Conservation (phyloP, 2,888 invertebrate species). For the Furcula furcula region DNA sequence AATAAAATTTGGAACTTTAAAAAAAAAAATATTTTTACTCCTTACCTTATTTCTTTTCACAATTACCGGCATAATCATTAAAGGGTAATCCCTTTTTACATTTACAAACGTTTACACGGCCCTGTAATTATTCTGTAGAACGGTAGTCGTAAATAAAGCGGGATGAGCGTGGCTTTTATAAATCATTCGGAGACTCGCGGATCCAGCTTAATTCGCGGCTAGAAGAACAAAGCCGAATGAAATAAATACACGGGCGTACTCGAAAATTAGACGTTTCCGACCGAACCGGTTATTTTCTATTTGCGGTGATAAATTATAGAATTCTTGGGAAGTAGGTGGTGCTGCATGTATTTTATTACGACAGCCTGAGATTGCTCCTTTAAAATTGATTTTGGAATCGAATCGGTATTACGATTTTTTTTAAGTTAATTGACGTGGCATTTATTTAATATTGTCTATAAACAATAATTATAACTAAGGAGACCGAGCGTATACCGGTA, state of each 20-base stretch:
- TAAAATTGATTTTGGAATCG: conserved; percentile 21
- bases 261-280: conserved; percentile 50
- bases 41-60: conserved; percentile 29
- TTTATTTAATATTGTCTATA: too few relatives aligned
- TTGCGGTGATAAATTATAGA: conserved; percentile 55
- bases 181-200: conserved; percentile 68
- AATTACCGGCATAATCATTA: conserved; percentile 61
- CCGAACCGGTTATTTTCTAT: conserved; percentile 48
- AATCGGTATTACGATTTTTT: conserved; percentile 7
- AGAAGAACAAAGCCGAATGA: conserved; percentile 75
- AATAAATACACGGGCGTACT: conserved; percentile 65
- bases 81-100: conserved; percentile 72
- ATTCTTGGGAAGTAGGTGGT: conserved; percentile 39
- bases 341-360: conserved; percentile 17
- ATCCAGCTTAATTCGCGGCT: conserved; percentile 73
- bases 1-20: background rate
- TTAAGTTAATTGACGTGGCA: too few relatives aligned
- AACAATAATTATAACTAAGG: too few relatives aligned
- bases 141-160: conserved; percentile 74
- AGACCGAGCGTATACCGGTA: too few relatives aligned
- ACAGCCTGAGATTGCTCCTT: conserved; percentile 22
- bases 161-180: conserved; percentile 77
- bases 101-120: conserved; percentile 67
- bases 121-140: conserved; percentile 74
- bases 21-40: conserved; percentile 9